Percentiles rank a stretch among this genome's conserved stretches.
These are phyloP conservation scores for Helleia helle DNA, from an alignment of 2,888 invertebrate species.

Conservation along the genomic window DNA sequence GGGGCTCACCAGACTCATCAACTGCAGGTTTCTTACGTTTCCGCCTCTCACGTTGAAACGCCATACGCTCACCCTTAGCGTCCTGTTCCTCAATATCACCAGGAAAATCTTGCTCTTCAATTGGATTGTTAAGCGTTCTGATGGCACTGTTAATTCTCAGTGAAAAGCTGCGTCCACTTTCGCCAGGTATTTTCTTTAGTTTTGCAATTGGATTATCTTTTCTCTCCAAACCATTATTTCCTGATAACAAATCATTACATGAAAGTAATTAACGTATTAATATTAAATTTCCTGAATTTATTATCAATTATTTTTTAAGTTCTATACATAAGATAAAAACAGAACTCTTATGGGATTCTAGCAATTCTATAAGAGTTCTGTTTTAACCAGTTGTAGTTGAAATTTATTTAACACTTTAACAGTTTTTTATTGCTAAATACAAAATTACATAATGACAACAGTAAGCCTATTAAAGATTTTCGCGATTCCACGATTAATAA, in stretches of 20 bases:
- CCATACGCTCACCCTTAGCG: constrained; percentile 41
- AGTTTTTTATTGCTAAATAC: no score
- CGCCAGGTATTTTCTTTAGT: constrained; percentile 75
- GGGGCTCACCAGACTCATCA: constrained; percentile 20
- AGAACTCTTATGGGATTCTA: no score
- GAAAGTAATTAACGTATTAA: no score
- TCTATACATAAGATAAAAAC: no score
- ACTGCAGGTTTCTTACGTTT: constrained; percentile 28
- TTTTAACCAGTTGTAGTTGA: no score
- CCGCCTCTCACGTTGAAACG: constrained; percentile 38
- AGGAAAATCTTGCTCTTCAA: constrained; percentile 37
- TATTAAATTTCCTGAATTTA: no score
- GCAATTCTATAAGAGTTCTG: no score
- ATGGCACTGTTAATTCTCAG: constrained; percentile 78
- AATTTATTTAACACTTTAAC: no score
- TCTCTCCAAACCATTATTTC: not conserved
- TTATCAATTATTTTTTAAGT: no score
- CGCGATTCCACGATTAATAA: no score
- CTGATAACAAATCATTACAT: constrained; percentile 12
- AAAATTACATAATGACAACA: no score
- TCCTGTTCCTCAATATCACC: constrained; percentile 44
- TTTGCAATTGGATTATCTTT: constrained; percentile 53
- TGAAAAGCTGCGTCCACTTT: constrained; percentile 77
- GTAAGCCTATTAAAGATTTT: no score
- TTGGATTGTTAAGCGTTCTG: constrained; percentile 55